A percentile compares a stretch with the other conserved stretches of the same genome.
phyloP scores from a whole-genome alignment of 2,797 vertebrate species.

The Alfaro cultratus region DNA sequence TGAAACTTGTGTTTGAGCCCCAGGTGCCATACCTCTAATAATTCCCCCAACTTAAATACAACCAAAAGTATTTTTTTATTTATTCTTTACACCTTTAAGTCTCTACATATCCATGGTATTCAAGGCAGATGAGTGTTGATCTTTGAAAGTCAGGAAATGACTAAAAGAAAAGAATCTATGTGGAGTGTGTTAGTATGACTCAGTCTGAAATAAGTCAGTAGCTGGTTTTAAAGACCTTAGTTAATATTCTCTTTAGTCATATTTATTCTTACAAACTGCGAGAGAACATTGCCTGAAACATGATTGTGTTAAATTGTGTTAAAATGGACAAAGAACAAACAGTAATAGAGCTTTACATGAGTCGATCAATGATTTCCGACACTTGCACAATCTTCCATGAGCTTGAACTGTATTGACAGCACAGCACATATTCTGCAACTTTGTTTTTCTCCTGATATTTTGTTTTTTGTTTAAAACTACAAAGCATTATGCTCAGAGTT shows the following conservation, averaged over 20 bases:
- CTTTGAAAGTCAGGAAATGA: neutral
- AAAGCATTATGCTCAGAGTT: neutral
- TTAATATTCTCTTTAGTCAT: conserved; percentile 6
- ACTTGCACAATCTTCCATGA: neutral
- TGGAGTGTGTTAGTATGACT: neutral
- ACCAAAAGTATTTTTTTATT: neutral
- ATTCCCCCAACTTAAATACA: neutral
- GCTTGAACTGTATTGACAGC: neutral
- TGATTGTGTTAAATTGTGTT: neutral
- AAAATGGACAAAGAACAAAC: neutral
- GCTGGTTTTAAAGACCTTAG: neutral
- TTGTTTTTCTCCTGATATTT: conserved; percentile 3
- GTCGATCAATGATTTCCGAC: neutral
- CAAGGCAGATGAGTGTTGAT: neutral
- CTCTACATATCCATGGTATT: neutral
- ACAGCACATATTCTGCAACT: neutral
- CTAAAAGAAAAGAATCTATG: neutral
- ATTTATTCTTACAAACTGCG: neutral
- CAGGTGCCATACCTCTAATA: neutral
- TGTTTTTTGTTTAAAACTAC: neutral
- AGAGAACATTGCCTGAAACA: conserved; percentile 1
- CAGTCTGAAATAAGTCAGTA: neutral
- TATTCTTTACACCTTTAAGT: neutral
- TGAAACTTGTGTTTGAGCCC: neutral
- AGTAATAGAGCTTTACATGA: neutral